Conservation (phyloP, 2,797 vertebrate species). For the Danio kyathit region DNA sequence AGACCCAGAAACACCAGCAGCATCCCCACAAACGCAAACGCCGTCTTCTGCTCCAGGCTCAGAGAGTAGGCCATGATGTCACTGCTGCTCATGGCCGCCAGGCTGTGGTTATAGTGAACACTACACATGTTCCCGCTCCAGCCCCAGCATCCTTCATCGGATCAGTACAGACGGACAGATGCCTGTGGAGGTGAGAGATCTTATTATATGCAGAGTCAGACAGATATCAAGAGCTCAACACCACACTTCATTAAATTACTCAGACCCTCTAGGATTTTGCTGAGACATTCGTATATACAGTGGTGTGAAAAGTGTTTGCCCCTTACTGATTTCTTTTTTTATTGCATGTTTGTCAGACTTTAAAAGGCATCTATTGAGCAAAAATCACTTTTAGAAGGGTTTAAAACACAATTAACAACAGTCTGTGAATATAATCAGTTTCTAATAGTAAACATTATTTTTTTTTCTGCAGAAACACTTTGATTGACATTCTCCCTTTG, state of each 20-base stretch:
- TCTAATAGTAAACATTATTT: too few relatives aligned
- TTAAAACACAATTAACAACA: too few relatives aligned
- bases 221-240: neutral
- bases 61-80: constrained; percentile 89
- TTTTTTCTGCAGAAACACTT: too few relatives aligned
- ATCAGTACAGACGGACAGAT: constrained; percentile 63
- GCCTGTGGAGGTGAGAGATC: constrained; percentile 61
- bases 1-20: constrained; percentile 94
- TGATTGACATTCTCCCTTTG: too few relatives aligned
- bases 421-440: too few relatives aligned
- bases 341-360: too few relatives aligned
- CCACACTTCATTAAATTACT: neutral
- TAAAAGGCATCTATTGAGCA: too few relatives aligned
- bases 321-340: too few relatives aligned
- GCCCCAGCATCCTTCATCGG: constrained; percentile 75
- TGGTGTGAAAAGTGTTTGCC: too few relatives aligned
- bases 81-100: constrained; percentile 88
- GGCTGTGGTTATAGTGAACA: constrained; percentile 90
- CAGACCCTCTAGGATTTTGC: neutral
- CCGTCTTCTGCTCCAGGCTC: constrained; percentile 96
- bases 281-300: too few relatives aligned
- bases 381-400: too few relatives aligned
- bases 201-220: neutral
- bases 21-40: constrained; percentile 95
- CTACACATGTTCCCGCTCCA: constrained; percentile 85